phyloP scores from a whole-genome alignment of 2,797 vertebrate genomes.

The Falco concolor region DNA sequence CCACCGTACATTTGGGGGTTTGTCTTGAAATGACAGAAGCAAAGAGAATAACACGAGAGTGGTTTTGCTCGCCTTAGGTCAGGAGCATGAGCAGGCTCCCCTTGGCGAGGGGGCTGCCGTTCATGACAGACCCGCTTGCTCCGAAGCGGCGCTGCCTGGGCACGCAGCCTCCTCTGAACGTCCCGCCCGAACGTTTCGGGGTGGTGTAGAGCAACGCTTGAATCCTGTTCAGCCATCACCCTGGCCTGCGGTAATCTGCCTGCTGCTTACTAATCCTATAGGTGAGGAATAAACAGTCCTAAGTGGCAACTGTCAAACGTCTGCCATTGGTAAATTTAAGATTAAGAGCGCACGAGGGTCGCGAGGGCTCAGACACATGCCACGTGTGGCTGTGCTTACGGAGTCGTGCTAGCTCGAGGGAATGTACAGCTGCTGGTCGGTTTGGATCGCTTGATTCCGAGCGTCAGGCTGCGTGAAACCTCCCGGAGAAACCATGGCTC shows the following conservation, averaged over 20 bases:
- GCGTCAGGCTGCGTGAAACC: neutral
- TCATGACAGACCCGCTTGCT: neutral
- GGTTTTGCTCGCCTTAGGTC: neutral
- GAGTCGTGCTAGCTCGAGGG: no score
- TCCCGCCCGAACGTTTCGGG: neutral
- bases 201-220: neutral
- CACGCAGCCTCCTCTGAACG: rapidly evolving
- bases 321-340: neutral
- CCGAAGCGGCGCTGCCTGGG: neutral
- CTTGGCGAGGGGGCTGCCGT: neutral
- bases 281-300: neutral
- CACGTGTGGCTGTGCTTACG: rapidly evolving
- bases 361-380: neutral
- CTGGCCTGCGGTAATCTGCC: neutral
- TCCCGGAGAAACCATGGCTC: neutral
- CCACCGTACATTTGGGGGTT: neutral
- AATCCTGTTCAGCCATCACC: neutral
- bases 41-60: neutral
- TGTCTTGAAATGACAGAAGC: neutral
- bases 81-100: neutral
- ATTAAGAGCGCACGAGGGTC: neutral
- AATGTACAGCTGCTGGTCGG: rapidly evolving
- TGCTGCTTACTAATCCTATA: neutral
- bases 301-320: neutral
- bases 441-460: neutral